A percentile compares a stretch with the other conserved stretches of the same genome.
Conservation (phyloP, 30 jellyfish, hydroid and myxozoan species). For the Hydractinia echinata region DNA sequence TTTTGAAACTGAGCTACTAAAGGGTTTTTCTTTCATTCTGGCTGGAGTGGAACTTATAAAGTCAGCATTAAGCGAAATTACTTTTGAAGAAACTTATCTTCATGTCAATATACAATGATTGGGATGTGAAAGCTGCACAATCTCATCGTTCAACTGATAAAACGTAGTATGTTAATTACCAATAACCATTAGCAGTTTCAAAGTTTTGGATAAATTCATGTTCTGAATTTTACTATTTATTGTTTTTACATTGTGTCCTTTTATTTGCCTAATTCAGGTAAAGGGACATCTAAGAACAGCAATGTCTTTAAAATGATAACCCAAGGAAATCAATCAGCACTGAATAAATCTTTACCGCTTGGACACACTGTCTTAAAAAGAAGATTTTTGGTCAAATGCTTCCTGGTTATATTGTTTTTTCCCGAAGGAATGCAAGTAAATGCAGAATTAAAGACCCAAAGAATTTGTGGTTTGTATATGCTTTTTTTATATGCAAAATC, state of each 20-base stretch:
- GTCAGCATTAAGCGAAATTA: not conserved
- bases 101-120: not conserved
- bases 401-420: not conserved
- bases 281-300: not conserved
- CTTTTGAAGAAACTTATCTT: not conserved
- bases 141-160: not conserved
- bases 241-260: too few relatives aligned
- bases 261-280: too few relatives aligned
- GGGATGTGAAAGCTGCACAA: conserved; percentile 1
- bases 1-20: not conserved
- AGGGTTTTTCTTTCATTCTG: not conserved
- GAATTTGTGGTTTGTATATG: not conserved
- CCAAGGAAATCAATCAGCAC: not conserved
- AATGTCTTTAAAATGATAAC: not conserved
- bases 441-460: not conserved
- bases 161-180: not conserved
- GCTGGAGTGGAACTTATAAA: not conserved
- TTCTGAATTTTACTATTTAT: not conserved
- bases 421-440: not conserved
- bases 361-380: not conserved
- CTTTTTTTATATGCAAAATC: too few relatives aligned
- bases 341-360: not conserved
- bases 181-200: not conserved
- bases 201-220: not conserved
- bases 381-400: not conserved